A percentile compares a stretch with the other conserved stretches of the same genome.
Evolutionary conservation across 1,140 invertebrate genomes (phyloP).

Genomic region (Ceratina australensis): DNA sequence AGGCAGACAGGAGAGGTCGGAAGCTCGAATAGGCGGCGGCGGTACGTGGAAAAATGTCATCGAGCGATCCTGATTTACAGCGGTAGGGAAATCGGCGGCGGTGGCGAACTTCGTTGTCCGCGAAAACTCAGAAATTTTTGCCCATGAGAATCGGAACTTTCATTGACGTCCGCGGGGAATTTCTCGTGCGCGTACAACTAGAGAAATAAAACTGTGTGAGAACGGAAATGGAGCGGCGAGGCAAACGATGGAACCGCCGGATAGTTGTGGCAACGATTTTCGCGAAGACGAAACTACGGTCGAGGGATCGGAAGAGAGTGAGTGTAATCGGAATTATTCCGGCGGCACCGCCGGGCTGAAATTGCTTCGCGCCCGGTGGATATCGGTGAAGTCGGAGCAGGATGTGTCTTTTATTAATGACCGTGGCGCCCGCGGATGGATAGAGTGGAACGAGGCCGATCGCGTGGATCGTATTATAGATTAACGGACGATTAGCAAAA

Average conservation of each 20-base stretch:
- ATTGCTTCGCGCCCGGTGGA: neutral
- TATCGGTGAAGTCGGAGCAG: too few species aligned
- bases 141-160: constrained; percentile 56
- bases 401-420: constrained; percentile 18
- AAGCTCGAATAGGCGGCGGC: constrained; percentile 7
- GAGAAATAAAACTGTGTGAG: constrained; percentile 9
- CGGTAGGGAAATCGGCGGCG: constrained; percentile 65
- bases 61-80: constrained; percentile 73
- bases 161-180: constrained; percentile 44
- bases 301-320: neutral
- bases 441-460: constrained; percentile 33
- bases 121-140: constrained; percentile 61
- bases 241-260: neutral
- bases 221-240: neutral
- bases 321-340: constrained; percentile 39
- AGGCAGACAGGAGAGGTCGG: neutral
- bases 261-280: constrained; percentile 17
- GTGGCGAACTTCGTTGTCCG: constrained; percentile 54
- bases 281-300: constrained; percentile 17
- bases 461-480: constrained; percentile 31
- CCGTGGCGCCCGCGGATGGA: neutral
- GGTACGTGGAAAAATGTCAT: constrained; percentile 68
- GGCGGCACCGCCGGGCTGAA: neutral
- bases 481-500: constrained; percentile 64
- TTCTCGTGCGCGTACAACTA: neutral